Evolutionary conservation across 2,797 vertebrate genomes (phyloP).

Genomic region (Aratinga solstitialis): DNA sequence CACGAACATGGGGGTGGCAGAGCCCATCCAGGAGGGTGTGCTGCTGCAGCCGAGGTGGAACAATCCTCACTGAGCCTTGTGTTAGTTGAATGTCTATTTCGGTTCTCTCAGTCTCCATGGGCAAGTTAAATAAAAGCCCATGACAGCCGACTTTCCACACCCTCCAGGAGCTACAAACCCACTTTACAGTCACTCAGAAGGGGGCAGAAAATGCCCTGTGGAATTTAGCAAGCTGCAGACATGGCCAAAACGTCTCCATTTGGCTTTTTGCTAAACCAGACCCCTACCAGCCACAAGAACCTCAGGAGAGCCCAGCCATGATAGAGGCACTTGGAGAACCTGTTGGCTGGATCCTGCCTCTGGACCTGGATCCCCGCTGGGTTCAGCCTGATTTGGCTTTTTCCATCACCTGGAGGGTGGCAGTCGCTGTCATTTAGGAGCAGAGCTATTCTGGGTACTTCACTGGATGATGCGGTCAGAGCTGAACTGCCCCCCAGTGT

Average conservation of each 20-base stretch:
- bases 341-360: background rate
- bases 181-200: accelerated
- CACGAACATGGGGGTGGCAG: background rate
- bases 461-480: accelerated
- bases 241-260: accelerated
- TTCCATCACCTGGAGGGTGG: background rate
- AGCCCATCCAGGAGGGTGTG: background rate
- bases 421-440: accelerated
- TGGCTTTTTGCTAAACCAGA: background rate
- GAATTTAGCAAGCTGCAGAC: background rate
- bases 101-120: background rate
- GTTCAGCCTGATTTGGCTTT: background rate
- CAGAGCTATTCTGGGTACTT: background rate
- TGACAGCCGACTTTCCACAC: background rate
- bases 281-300: accelerated
- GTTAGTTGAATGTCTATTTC: background rate
- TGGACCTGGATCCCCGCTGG: no score
- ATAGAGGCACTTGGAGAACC: accelerated
- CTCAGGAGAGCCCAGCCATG: background rate
- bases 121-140: background rate
- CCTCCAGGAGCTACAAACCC: background rate
- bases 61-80: background rate
- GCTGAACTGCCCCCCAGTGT: background rate
- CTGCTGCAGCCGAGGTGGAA: background rate
- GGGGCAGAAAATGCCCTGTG: background rate